phyloP scores from a whole-genome alignment of 2,797 vertebrate species.

The Notamacropus eugenii region DNA sequence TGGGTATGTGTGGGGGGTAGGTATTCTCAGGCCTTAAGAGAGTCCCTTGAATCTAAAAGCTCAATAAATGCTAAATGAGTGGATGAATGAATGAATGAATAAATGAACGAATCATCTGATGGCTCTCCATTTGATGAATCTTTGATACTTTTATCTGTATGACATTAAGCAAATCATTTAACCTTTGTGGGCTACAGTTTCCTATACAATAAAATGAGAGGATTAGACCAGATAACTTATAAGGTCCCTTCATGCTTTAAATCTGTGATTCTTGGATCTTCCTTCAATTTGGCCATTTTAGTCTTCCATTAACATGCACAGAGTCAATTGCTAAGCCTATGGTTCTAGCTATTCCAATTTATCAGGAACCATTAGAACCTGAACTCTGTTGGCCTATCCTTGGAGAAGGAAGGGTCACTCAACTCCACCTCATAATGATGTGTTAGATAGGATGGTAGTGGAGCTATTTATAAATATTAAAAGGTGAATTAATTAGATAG shows the following conservation, averaged over 20 bases:
- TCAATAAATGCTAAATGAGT: not conserved
- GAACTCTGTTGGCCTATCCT: not conserved
- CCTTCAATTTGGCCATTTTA: not conserved
- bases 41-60: not conserved
- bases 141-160: not conserved
- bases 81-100: not conserved
- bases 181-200: not conserved
- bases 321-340: not conserved
- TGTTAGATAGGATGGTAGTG: not conserved
- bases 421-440: not conserved
- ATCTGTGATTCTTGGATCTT: not conserved
- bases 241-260: not conserved
- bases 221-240: not conserved
- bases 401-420: not conserved
- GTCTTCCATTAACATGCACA: not conserved
- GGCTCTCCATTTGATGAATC: not conserved
- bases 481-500: not conserved
- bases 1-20: not conserved
- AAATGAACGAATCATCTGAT: not conserved
- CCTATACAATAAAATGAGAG: not conserved
- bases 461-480: not conserved
- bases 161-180: not conserved
- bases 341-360: not conserved
- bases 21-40: not conserved
- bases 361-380: not conserved